These are phyloP conservation scores for Clanis bilineata DNA, from an alignment of 2,888 invertebrate genomes.

Conservation along the genomic window DNA sequence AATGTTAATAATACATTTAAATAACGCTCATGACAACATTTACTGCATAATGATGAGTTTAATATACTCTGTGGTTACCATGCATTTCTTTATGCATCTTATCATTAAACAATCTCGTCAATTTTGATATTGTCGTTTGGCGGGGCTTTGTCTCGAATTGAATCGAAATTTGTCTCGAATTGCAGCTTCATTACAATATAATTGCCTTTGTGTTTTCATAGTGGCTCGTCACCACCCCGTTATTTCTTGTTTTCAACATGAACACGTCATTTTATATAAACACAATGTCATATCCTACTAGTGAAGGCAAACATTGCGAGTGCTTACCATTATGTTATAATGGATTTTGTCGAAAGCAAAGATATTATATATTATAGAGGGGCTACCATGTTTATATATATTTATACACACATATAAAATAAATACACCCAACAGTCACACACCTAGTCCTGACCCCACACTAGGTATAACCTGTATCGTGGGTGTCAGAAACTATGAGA, in stretches of 20 bases:
- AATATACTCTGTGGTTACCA: background rate
- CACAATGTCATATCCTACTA: background rate
- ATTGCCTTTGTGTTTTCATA: background rate
- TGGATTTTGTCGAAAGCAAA: background rate
- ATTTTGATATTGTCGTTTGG: background rate
- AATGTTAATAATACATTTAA: background rate
- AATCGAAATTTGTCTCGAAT: background rate
- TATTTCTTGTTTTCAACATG: background rate
- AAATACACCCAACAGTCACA: too few relatives aligned
- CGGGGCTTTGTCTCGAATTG: background rate
- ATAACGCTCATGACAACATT: background rate
- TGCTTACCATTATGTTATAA: background rate
- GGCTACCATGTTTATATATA: too few relatives aligned
- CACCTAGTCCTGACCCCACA: too few relatives aligned
- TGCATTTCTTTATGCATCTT: background rate
- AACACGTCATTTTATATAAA: background rate
- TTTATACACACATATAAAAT: too few relatives aligned
- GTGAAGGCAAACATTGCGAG: background rate
- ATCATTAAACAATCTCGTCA: too few relatives aligned
- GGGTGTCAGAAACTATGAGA: too few relatives aligned
- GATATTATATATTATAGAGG: too few relatives aligned
- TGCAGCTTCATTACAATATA: background rate
- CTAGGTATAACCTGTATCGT: too few relatives aligned
- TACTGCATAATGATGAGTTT: background rate
- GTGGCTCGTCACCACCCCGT: background rate